A percentile compares a stretch with the other conserved stretches of the same genome.
Evolutionary conservation across 2,113 vertebrate genomes (phyloP).

Genomic region (Campylomormyrus tamandua): DNA sequence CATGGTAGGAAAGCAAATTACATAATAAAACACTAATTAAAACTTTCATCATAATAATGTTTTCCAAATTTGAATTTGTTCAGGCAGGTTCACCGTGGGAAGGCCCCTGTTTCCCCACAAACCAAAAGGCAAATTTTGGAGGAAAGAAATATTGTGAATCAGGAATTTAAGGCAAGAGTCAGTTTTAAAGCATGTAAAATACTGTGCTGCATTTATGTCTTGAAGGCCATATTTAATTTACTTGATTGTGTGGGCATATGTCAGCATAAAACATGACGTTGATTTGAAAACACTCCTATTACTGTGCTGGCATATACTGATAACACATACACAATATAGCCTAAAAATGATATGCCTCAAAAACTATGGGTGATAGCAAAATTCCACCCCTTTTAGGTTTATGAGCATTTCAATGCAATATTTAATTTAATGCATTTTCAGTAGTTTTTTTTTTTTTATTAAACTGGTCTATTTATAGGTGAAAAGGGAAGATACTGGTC

Average conservation of each 20-base stretch:
- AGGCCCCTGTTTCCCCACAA: constrained; percentile 57
- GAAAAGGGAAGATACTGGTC: constrained; percentile 49
- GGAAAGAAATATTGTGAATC: constrained; percentile 51
- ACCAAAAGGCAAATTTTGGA: constrained; percentile 57
- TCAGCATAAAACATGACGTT: background rate
- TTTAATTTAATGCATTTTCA: background rate
- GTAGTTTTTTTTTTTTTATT: background rate
- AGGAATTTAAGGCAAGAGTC: constrained; percentile 65
- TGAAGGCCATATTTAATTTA: background rate
- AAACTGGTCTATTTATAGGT: constrained; percentile 48
- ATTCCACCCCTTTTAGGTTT: background rate
- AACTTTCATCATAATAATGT: background rate
- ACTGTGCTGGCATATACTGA: background rate
- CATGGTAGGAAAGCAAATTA: background rate
- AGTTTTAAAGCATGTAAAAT: background rate
- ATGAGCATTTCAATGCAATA: background rate
- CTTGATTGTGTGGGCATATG: background rate
- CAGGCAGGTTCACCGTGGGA: constrained; percentile 74
- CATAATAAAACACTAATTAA: background rate
- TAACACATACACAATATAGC: background rate
- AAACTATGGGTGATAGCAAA: background rate
- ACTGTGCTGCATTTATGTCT: background rate
- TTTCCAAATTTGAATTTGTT: background rate
- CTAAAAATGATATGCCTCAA: background rate
- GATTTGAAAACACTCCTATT: background rate